Base-by-base conservation (phyloP, 2,888 invertebrate species). In the Thereva unica region DNA sequence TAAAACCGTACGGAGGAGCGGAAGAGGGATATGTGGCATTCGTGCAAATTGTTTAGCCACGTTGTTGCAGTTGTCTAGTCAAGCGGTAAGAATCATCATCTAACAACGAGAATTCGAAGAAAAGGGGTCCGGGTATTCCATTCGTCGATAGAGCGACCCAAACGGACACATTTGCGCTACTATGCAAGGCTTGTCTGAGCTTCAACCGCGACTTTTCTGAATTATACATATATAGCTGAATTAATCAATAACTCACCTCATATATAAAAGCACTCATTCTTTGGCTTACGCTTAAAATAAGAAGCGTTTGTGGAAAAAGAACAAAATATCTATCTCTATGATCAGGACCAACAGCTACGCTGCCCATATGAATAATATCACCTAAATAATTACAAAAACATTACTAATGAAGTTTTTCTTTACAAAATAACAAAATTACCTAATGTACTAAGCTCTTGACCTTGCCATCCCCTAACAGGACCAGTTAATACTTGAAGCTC, bases 381-480 rank as follows among this genome's bases (percentile, higher is more conserved):
- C 96, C 96, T 76, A 23, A 12, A 70, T 23, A 23, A 23, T 23
- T 23, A 23, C 23, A 23, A 23, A 23, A 23, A 23, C 23, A 23
- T 23, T 23, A 23, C 1, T 12, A 56, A 59, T 45, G 2, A 49
- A 49, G 10, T 1, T 23, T 38, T n/a, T 49, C n/a, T 38, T 49
- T 44, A 5, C 47, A 47, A 37, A 40, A n/a, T 12, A 2, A n/a
- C 3, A 37, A 44, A 49, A 64, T 57, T 69, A 68, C 79, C 80
- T 65, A 81, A 72, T 0, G 78, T 75, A 70, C 79, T 80, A 54
- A 92, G 79, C 75, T 89, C 90, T 78, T 90, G 89, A 4, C 97
- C 95, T 76, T 97, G 95, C 95, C 96, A 97, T 6, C 93, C 94
- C 65, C 93, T 86, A n/a, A 98, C 93, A 54, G 93, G 93, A 0